Evolutionary conservation across 2,113 vertebrate genomes (phyloP).

Genomic region (Periophthalmodon schlosseri): DNA sequence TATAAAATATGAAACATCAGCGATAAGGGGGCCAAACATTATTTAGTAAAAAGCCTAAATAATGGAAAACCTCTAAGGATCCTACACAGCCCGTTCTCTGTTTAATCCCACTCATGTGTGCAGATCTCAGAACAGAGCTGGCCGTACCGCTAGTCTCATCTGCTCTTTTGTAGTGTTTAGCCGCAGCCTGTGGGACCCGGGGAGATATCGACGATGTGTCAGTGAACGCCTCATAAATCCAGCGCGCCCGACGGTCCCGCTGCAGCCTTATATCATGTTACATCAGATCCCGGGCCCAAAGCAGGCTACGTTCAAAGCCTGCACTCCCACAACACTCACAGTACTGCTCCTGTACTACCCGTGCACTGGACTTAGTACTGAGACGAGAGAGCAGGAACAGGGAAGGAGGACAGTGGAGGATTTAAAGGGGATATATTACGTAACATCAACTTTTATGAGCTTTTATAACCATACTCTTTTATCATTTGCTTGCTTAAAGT

Average conservation of each 20-base stretch:
- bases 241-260: background rate
- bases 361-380: background rate
- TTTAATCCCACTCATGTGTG: background rate
- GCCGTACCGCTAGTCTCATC: background rate
- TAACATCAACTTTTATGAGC: too few relatives aligned
- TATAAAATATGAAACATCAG: background rate
- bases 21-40: background rate
- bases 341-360: background rate
- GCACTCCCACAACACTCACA: background rate
- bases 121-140: background rate
- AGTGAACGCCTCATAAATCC: slow-evolving; percentile 13
- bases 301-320: background rate
- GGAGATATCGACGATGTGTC: slow-evolving; percentile 9
- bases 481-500: too few relatives aligned
- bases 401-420: too few relatives aligned
- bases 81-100: background rate
- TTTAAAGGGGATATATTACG: too few relatives aligned
- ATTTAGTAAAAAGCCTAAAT: background rate
- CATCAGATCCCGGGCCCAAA: background rate
- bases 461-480: too few relatives aligned
- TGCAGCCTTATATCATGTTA: slow-evolving; percentile 11
- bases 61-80: background rate
- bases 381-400: too few relatives aligned
- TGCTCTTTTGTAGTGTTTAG: slow-evolving; percentile 12
- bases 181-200: slow-evolving; percentile 10